Evolutionary conservation across 64 coral and sea anemone species (phyloP), one percentile per base, ranked within the genome.

Genomic region (Catalaphyllia jardinei): DNA sequence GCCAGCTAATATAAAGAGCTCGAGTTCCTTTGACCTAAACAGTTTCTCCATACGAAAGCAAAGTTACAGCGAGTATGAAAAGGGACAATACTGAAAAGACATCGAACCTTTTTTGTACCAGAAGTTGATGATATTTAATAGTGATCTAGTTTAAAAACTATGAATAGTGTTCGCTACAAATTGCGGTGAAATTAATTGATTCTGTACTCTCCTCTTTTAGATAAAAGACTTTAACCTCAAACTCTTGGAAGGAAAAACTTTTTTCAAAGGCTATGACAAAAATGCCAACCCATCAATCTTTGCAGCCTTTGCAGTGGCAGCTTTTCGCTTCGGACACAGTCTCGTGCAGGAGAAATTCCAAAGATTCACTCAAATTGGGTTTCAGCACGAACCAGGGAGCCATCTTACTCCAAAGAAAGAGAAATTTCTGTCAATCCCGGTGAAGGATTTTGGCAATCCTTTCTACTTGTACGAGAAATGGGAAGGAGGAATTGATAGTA

Each of bases 261-360:
- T 84, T 76, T 91, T 59, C 20, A 73, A 57, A 28, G 57, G 87
- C 17, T 89, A 94, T 62, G 13, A 82, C 12, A 1, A 18, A 8
- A 69, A 0, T 0, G 4, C 79, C 0, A n/a, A 94, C 62, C 52
- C 93, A 29, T 51, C 60, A 38, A 85, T 94, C 8, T 78, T 28
- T 39, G 78, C 83, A 12, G n/a, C 72, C 20, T 94, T 94, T 60
- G 60, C 87, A 12, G 67, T 59, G 7, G 87, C 93, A 72, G 93
- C 93, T 20, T 94, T 79, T 78, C 93, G 93, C 35, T 90, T 94
- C 52, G 93, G 93, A 0, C 93, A 94, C 63, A 90, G 74, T 29
- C 65, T 94, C 73, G 67, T 94, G 17, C 87, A 39, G 28, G 72
- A 71, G 17, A 9, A 50, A 16, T 83, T 85, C 38, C 22, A 1